These are phyloP conservation scores for Pyrocephalus nanus DNA, from an alignment of 2,797 vertebrate species.

Conservation along the genomic window DNA sequence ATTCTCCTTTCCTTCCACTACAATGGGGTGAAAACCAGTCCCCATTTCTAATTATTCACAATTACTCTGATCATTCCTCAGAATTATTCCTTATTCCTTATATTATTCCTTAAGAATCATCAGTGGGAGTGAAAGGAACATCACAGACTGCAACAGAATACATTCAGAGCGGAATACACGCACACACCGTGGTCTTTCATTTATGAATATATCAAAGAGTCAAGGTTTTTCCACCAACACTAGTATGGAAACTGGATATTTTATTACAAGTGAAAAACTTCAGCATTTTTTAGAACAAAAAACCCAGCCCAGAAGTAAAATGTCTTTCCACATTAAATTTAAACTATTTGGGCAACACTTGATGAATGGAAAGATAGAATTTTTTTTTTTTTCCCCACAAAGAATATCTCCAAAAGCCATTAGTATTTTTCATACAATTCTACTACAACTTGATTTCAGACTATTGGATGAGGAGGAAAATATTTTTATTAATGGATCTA, in stretches of 20 bases:
- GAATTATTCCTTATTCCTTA: not conserved
- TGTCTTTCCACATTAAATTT: not conserved
- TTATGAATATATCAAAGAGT: not conserved
- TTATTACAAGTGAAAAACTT: not conserved
- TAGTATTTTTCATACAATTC: not conserved
- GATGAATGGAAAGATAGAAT: not conserved
- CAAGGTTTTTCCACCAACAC: not conserved
- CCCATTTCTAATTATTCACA: not conserved
- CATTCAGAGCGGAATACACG: not conserved
- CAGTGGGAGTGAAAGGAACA: not conserved
- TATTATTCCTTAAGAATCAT: not conserved
- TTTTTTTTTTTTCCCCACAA: not conserved
- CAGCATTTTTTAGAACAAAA: not conserved
- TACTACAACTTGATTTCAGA: not conserved
- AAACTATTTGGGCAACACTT: fast-evolving
- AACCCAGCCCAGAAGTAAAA: fast-evolving
- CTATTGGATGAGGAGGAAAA: not conserved
- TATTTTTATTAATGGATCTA: not conserved
- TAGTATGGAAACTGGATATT: not conserved
- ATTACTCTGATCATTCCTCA: not conserved
- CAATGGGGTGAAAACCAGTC: not conserved
- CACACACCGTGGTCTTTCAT: fast-evolving
- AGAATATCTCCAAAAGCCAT: not conserved
- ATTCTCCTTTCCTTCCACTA: not conserved
- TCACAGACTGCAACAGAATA: not conserved